phyloP scores from a whole-genome alignment of 2,797 vertebrate genomes.

The Paramormyrops hopkinsi region DNA sequence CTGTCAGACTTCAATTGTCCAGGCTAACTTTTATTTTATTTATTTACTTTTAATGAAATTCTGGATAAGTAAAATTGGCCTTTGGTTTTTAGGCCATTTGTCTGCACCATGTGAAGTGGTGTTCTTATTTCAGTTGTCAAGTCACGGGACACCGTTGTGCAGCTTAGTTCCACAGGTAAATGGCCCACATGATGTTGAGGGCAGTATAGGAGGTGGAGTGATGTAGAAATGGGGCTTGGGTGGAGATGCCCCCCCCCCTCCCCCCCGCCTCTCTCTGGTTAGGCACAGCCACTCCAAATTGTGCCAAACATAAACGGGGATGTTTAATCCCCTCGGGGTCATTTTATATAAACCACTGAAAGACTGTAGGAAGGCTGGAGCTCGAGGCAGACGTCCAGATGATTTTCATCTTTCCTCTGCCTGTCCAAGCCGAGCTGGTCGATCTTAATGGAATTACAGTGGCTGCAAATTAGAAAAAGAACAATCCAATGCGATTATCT shows the following conservation, averaged over 20 bases:
- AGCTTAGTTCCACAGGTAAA: neutral
- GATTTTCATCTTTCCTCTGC: neutral
- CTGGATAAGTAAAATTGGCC: neutral
- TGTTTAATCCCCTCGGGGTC: neutral
- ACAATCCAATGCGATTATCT: slow-evolving; percentile 14
- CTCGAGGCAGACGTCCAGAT: neutral
- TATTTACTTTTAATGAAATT: neutral
- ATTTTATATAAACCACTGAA: neutral
- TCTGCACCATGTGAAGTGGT: neutral
- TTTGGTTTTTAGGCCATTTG: neutral
- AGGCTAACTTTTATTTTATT: neutral
- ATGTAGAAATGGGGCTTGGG: neutral
- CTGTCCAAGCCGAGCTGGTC: neutral
- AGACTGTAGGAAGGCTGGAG: neutral
- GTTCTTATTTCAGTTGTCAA: neutral
- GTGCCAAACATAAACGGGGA: neutral
- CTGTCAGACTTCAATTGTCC: neutral
- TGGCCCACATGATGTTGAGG: neutral
- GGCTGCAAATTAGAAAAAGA: slow-evolving; percentile 16
- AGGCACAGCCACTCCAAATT: neutral
- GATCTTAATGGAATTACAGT: slow-evolving; percentile 16
- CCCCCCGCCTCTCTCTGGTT: neutral
- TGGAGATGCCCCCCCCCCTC: neutral
- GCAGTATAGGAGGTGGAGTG: neutral
- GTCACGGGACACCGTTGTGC: neutral